A percentile compares a stretch with the other conserved stretches of the same genome.
phyloP scores from a whole-genome alignment of 2,113 vertebrate genomes.

The Eulacestoma nigropectus region DNA sequence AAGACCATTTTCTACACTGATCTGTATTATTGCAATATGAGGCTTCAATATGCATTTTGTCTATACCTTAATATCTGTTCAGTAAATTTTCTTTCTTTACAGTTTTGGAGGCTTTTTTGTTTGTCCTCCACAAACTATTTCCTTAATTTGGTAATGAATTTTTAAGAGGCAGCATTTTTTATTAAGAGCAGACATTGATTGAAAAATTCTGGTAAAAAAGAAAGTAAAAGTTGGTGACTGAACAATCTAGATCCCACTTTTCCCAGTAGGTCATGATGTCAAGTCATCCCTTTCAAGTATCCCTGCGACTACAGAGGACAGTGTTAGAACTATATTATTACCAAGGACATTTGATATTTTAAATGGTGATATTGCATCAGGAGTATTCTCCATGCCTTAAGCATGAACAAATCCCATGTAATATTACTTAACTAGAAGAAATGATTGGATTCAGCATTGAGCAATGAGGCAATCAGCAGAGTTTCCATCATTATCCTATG shows the following conservation, averaged over 20 bases:
- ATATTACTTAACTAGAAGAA: background rate
- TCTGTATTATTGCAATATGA: fast-evolving
- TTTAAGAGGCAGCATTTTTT: background rate
- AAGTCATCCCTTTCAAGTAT: background rate
- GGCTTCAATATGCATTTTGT: background rate
- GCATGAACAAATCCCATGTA: background rate
- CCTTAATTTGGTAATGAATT: background rate
- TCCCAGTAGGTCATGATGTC: background rate
- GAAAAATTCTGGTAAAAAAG: background rate
- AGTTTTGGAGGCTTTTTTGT: background rate
- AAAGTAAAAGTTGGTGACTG: background rate
- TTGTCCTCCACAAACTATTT: background rate
- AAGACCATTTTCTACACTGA: background rate
- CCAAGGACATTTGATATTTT: background rate
- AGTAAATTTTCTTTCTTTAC: background rate
- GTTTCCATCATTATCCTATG: background rate
- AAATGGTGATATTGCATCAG: background rate
- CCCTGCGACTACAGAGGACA: background rate
- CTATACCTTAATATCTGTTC: background rate
- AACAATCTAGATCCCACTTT: background rate
- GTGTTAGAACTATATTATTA: background rate
- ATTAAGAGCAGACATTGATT: background rate
- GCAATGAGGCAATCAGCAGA: background rate
- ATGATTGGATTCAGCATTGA: background rate
- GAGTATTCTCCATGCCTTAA: background rate